phyloP scores from a whole-genome alignment of 2,888 invertebrate species.

The Sarcophaga carnaria region DNA sequence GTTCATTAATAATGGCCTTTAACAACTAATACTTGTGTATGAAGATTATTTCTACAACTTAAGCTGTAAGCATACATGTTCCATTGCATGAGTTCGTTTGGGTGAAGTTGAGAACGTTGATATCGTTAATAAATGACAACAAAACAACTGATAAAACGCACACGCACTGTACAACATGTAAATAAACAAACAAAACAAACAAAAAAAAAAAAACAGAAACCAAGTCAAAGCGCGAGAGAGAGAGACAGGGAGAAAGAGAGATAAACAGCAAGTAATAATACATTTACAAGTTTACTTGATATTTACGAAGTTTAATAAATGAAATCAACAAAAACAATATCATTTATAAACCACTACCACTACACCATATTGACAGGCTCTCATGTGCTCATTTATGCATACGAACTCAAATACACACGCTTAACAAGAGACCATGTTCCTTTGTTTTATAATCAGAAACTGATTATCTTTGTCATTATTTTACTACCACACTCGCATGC shows the following conservation, averaged over 20 bases:
- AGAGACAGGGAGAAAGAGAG: too few relatives aligned
- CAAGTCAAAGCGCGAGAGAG: too few relatives aligned
- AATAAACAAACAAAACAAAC: too few relatives aligned
- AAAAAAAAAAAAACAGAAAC: too few relatives aligned
- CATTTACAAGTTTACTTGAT: conserved; percentile 38
- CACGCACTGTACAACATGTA: too few relatives aligned
- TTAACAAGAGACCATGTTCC: background rate
- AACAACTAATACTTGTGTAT: too few relatives aligned
- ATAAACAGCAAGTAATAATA: background rate
- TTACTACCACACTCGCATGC: background rate
- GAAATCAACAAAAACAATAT: conserved; percentile 5
- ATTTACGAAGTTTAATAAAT: conserved; percentile 13
- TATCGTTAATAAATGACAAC: background rate
- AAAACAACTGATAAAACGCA: background rate
- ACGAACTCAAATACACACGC: background rate
- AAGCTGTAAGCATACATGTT: background rate
- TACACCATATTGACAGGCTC: background rate
- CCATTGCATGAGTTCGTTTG: background rate
- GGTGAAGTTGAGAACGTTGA: background rate
- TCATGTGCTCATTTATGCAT: background rate
- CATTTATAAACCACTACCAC: background rate
- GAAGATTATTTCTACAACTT: too few relatives aligned
- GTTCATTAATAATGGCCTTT: too few relatives aligned
- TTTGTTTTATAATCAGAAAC: conserved; percentile 12
- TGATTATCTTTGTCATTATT: conserved; percentile 20